Evolutionary conservation across 1,140 invertebrate species (phyloP), one percentile per base, ranked within the genome.

Genomic region (Micrasema minimum): DNA sequence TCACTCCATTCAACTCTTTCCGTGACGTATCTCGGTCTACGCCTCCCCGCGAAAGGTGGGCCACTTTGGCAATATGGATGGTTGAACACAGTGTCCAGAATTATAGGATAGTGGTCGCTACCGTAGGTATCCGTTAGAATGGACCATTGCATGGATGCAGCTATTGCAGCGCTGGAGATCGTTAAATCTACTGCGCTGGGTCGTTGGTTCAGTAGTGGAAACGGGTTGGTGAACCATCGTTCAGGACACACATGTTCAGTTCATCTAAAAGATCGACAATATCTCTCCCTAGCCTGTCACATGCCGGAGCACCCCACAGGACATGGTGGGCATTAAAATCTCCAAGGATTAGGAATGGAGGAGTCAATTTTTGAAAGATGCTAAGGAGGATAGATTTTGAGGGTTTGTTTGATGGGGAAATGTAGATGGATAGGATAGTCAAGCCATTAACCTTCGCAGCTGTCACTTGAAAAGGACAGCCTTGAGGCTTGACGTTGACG

Each of bases 251-350:
- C 3, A 51, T 9, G 20, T 51, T 22, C 11, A 22, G 48, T 9
- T 51, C 5, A 22, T 51, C 48, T 11, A 51, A 18, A 6, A 51
- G 18, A 23, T 51, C 48, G 22, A 22, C 48, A 20, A 51, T 22
- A 12, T 51, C 48, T 20, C 20, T 51, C 5, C 12, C 48, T 12
- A 51, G 0, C 11, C 16, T 51, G 48, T 51, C 48, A 22, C 48
- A 51, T 11, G 16, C 22, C 10, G 5, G 48, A 51, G 48, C 48
- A 12, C 48, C 48, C 48, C 48, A 51, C 18, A 51, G 22, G 11
- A 6, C 22, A 22, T 51, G 48, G 18, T 51, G 48, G 12, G 48
- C 48, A 46, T 46, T 46, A 46, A 46, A 46, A 14, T 46, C 43
- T 46, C 43, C n/a, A 2, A 46, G 26, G 26, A 51, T 51, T 22